A percentile compares a stretch with the other conserved stretches of the same genome.
phyloP scores from a whole-genome alignment of 2,113 vertebrate genomes.

The Mirza zaza region DNA sequence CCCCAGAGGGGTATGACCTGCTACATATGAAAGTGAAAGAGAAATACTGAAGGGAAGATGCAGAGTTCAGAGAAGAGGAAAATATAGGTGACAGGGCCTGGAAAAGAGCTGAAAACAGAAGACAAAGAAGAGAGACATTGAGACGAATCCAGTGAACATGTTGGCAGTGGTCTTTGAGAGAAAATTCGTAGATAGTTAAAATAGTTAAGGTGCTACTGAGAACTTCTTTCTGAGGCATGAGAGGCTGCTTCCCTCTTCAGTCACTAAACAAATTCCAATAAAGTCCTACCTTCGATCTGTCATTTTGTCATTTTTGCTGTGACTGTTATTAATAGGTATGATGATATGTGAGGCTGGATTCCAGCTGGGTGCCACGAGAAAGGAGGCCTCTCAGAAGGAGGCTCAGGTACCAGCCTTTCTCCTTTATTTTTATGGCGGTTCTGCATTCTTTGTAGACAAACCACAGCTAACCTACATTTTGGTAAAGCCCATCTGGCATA shows the following conservation, averaged over 20 bases:
- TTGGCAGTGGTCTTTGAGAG: not conserved
- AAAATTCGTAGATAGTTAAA: not conserved
- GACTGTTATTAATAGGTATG: not conserved
- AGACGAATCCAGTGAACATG: not conserved
- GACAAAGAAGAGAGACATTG: not conserved
- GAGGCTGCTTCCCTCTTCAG: not conserved
- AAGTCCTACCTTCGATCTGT: not conserved
- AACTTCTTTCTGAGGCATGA: not conserved
- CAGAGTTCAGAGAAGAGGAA: not conserved
- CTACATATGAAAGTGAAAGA: not conserved
- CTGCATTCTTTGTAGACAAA: not conserved
- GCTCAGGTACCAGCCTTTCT: not conserved
- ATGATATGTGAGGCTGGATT: not conserved
- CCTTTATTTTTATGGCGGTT: not conserved
- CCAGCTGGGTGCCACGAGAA: not conserved
- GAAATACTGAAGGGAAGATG: not conserved
- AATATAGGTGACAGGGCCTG: not conserved
- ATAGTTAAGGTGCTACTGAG: not conserved
- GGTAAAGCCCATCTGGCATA: not conserved
- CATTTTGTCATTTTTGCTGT: not conserved
- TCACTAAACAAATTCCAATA: not conserved
- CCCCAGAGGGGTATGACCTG: not conserved
- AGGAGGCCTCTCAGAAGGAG: too few species aligned
- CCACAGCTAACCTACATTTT: not conserved
- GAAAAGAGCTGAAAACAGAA: not conserved